Percentiles rank a stretch among this genome's conserved stretches.
phyloP scores from a whole-genome alignment of 2,797 vertebrate species.

The Danionella dracula region DNA sequence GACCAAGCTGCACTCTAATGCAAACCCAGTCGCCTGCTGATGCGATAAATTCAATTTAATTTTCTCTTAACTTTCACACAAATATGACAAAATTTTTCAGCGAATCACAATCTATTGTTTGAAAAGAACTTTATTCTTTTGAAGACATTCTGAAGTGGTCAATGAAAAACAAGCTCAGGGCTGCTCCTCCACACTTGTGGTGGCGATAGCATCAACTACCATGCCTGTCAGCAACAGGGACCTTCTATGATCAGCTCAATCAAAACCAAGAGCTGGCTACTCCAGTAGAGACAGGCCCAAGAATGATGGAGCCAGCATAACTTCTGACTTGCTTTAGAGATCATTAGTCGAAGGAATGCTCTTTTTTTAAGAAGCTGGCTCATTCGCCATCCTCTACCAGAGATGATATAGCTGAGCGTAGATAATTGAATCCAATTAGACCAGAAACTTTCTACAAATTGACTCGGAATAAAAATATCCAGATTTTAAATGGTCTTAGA shows the following conservation, averaged over 20 bases:
- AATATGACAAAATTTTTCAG: too few relatives aligned
- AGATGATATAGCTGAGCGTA: too few relatives aligned
- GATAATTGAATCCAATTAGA: too few relatives aligned
- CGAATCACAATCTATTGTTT: conserved; percentile 6
- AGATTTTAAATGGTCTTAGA: too few relatives aligned
- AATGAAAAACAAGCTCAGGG: conserved; percentile 3
- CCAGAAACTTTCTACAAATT: too few relatives aligned
- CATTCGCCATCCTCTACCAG: too few relatives aligned
- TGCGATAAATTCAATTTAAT: too few relatives aligned
- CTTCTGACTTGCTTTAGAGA: neutral
- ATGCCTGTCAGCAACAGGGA: conserved; percentile 25
- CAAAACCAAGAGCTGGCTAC: conserved; percentile 43
- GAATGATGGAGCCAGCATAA: conserved; percentile 22
- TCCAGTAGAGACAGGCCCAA: conserved; percentile 43
- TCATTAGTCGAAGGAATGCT: neutral
- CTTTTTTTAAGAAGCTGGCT: too few relatives aligned
- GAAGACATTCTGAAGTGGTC: too few relatives aligned
- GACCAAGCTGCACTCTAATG: neutral
- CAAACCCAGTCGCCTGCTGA: conserved; percentile 3
- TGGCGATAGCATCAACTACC: conserved; percentile 37
- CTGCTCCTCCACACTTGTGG: conserved; percentile 11
- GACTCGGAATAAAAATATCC: too few relatives aligned
- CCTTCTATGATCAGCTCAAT: conserved; percentile 46
- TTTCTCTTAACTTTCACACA: too few relatives aligned
- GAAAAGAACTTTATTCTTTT: neutral